phyloP scores from a whole-genome alignment of 2,797 vertebrate genomes.

The Siniperca undulata region DNA sequence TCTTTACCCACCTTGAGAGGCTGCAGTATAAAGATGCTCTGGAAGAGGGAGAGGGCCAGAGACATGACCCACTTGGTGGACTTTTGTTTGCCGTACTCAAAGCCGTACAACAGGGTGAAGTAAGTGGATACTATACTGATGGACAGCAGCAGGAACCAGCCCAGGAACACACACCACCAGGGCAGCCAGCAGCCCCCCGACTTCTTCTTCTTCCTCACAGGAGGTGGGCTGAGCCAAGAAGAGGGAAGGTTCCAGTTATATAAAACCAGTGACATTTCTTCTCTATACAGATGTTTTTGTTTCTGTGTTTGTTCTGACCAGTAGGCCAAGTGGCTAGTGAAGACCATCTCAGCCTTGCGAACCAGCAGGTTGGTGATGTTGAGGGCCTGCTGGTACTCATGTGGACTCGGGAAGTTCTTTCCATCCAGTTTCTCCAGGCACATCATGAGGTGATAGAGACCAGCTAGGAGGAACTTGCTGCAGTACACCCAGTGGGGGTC shows the following conservation, averaged over 20 bases:
- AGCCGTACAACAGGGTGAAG: conserved; percentile 89
- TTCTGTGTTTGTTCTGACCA: conserved; percentile 73
- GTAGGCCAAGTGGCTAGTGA: conserved; percentile 75
- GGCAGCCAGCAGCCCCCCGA: conserved; percentile 79
- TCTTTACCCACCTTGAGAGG: conserved; percentile 86
- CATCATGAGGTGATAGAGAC: conserved; percentile 78
- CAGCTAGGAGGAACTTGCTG: conserved; percentile 83
- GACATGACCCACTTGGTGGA: conserved; percentile 90
- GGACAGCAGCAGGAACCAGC: conserved; percentile 87
- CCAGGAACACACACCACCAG: conserved; percentile 90
- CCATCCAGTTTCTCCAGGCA: conserved; percentile 78
- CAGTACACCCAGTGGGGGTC: conserved; percentile 85
- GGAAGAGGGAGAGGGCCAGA: conserved; percentile 87
- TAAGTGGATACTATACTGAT: conserved; percentile 88
- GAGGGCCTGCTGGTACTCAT: conserved; percentile 75
- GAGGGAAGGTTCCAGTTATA: neutral
- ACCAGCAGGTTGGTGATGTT: conserved; percentile 75
- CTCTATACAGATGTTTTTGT: neutral
- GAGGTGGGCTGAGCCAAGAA: conserved; percentile 64
- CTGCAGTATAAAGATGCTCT: conserved; percentile 91
- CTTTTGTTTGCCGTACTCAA: conserved; percentile 85
- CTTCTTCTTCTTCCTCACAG: conserved; percentile 62
- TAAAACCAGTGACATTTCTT: conserved; percentile 8
- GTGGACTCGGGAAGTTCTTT: conserved; percentile 68
- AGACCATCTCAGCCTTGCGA: conserved; percentile 84